Percentiles rank a stretch among this genome's conserved stretches.
phyloP scores from a whole-genome alignment of 2,888 invertebrate genomes.

The Synanthedon myopaeformis region DNA sequence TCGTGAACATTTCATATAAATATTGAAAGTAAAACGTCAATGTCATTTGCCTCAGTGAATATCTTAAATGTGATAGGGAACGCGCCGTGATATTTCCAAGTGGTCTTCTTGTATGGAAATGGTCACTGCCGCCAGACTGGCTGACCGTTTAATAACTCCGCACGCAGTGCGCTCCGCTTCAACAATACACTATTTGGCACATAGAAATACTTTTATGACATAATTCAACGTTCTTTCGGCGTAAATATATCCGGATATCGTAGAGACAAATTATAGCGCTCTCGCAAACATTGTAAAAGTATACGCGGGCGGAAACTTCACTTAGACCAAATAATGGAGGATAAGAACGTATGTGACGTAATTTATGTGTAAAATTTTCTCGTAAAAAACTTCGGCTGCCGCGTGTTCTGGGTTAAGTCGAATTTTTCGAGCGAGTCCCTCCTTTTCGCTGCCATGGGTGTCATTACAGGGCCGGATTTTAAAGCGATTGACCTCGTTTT shows the following conservation, averaged over 20 bases:
- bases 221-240: neutral
- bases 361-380: slow-evolving; percentile 58
- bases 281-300: slow-evolving; percentile 46
- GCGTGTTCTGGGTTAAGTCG: slow-evolving; percentile 32
- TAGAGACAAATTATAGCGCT: slow-evolving; percentile 41
- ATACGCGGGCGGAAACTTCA: slow-evolving; percentile 42
- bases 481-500: slow-evolving; percentile 36
- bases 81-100: neutral
- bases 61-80: neutral
- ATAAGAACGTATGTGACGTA: slow-evolving; percentile 54
- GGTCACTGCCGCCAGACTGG: no score
- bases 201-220: no score
- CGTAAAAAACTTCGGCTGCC: slow-evolving; percentile 41
- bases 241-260: slow-evolving; percentile 13
- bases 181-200: no score
- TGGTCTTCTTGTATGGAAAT: neutral
- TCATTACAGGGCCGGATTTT: slow-evolving; percentile 40
- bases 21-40: neutral
- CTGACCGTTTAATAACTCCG: no score
- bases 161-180: no score
- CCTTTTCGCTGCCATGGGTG: slow-evolving; percentile 27
- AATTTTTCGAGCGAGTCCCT: slow-evolving; percentile 9
- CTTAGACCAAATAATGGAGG: slow-evolving; percentile 53
- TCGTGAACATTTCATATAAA: no score
- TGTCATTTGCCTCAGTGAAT: neutral